Evolutionary conservation across 2,888 invertebrate species (phyloP).

Genomic region (Strigamia transsilvanica): DNA sequence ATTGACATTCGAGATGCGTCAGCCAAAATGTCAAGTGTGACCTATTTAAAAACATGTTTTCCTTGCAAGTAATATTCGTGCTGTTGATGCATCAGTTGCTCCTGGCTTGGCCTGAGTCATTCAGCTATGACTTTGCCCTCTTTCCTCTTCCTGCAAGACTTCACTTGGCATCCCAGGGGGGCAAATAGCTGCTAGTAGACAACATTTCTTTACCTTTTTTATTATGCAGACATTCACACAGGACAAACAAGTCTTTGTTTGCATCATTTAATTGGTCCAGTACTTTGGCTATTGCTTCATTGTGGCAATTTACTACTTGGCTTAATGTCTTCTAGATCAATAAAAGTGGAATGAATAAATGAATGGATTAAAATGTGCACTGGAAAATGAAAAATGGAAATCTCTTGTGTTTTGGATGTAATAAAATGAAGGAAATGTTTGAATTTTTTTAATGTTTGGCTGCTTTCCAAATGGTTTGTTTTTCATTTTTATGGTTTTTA

Average conservation of each 20-base stretch:
- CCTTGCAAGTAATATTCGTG: not conserved
- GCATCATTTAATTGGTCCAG: slow-evolving; percentile 33
- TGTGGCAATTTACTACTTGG: not conserved
- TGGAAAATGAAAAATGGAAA: not conserved
- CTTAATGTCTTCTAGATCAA: not conserved
- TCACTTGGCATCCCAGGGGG: not conserved
- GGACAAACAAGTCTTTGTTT: slow-evolving; percentile 17
- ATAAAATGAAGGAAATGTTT: not conserved
- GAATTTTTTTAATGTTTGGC: not conserved
- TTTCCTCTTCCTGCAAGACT: slow-evolving; percentile 10
- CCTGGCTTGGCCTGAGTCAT: slow-evolving; percentile 7
- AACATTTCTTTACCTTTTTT: not conserved
- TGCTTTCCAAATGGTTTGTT: not conserved
- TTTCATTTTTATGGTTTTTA: not conserved
- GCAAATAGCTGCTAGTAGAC: not conserved
- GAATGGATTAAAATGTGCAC: not conserved
- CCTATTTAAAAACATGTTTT: not conserved
- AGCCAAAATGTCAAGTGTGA: too few relatives aligned
- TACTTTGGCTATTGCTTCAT: slow-evolving; percentile 29
- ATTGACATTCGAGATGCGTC: too few relatives aligned
- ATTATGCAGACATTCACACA: not conserved
- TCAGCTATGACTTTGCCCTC: slow-evolving; percentile 3
- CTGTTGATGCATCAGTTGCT: slow-evolving; percentile 11
- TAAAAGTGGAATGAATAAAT: not conserved
- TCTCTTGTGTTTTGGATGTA: not conserved